Base-by-base conservation (phyloP, 2,888 invertebrate genomes). In the Andrena bucephala region DNA sequence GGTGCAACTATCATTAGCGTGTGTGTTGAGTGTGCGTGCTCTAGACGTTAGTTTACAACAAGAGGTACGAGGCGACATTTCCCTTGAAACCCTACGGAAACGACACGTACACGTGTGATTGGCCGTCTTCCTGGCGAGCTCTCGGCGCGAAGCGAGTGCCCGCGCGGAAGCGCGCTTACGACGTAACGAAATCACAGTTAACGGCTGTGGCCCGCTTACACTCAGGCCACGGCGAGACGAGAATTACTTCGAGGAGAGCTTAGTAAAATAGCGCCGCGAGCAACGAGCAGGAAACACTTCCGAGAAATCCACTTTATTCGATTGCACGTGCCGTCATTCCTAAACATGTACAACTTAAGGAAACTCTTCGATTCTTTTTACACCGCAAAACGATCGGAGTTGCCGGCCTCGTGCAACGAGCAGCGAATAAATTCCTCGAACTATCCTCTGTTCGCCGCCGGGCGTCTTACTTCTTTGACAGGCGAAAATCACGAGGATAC, bases 171-270 rank as follows among this genome's bases (percentile, higher is more conserved):
- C 48, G 16, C 62, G 33, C 48, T 77, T 78, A 76, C 50, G 52
- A 78, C 68, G 33, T 65, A 83, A 84, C 72, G 67, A 83, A 84
- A 84, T 84, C 84, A 83, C 84, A 84, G 84, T 84, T 83, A 84
- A 83, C 68, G 63, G 59, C 63, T 73, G 10, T 70, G 75, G 72
- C 54, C 71, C 75, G 63, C 74, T 59, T 68, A 71, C n/a, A 72
- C 33, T 0, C 20, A 66, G 66, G 66, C 60, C 80, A 62, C 8
- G 73, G 31, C 65, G 69, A 57, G 57, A 73, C 62, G 67, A 77
- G 78, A 60, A 81, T 66, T 36, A 48, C 57, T 81, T 67, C 50
- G 54, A 57, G 77, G 36, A 50, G 57, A 68, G 63, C 57, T 63
- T 68, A 65, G 48, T 57, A 76, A 68, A 78, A 63, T 65, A 36